These are phyloP conservation scores for Halcyon badia DNA, from an alignment of 2,797 vertebrate species.

Conservation along the genomic window DNA sequence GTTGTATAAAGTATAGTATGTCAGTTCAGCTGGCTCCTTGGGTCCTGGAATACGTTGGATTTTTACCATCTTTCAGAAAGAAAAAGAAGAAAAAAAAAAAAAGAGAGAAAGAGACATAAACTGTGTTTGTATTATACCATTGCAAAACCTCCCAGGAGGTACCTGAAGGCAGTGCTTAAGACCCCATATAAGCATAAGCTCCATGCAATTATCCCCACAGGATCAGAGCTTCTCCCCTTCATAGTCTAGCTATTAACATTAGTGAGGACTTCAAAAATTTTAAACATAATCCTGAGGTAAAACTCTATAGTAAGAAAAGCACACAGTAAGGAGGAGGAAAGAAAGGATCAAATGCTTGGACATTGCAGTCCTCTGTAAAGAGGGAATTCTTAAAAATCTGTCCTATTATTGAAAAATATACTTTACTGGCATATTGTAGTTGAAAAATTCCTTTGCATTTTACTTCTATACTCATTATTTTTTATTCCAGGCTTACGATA, in stretches of 20 bases:
- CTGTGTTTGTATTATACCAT: background rate
- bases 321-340: background rate
- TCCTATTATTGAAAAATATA: background rate
- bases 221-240: background rate
- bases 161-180: background rate
- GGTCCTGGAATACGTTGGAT: conserved; percentile 90
- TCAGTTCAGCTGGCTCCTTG: conserved; percentile 94
- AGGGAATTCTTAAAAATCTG: background rate
- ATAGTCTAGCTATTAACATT: background rate
- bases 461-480: background rate
- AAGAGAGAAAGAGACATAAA: background rate
- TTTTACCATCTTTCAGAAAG: conserved; percentile 91
- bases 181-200: background rate
- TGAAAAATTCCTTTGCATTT: background rate
- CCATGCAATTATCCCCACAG: background rate
- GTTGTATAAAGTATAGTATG: conserved; percentile 92
- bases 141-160: background rate
- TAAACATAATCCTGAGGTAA: background rate
- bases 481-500: background rate
- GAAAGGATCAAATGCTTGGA: background rate
- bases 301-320: background rate
- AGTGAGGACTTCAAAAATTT: background rate
- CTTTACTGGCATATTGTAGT: background rate
- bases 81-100: background rate
- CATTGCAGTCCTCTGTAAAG: background rate